phyloP scores from a whole-genome alignment of 1,140 invertebrate genomes.

The Cyrtorhinus lividipennis region DNA sequence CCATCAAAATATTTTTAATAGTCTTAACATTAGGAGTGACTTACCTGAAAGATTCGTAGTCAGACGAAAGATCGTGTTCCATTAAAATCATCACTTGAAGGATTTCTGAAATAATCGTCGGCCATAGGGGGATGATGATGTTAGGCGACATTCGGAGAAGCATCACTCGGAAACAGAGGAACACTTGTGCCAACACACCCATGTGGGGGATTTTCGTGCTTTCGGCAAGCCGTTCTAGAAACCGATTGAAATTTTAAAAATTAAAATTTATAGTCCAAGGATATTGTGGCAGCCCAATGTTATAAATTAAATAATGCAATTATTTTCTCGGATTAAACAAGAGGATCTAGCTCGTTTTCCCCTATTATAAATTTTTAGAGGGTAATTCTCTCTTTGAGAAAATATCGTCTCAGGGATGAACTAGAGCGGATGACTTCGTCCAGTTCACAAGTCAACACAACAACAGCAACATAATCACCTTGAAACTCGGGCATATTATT shows the following conservation, averaged over 20 bases:
- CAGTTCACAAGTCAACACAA: not conserved
- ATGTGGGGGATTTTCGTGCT: constrained; percentile 64
- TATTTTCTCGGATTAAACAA: too few species aligned
- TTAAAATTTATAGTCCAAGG: not conserved
- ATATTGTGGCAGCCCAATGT: too few species aligned
- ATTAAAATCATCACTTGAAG: constrained; percentile 83
- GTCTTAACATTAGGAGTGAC: not conserved
- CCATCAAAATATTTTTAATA: not conserved
- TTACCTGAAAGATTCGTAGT: constrained; percentile 67
- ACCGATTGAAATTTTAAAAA: not conserved
- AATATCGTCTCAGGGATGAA: too few species aligned
- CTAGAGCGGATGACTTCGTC: too few species aligned
- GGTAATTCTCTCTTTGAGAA: too few species aligned
- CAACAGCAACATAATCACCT: constrained; percentile 41
- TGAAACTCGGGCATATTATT: constrained; percentile 88
- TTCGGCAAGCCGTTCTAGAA: constrained; percentile 70
- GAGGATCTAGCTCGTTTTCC: too few species aligned
- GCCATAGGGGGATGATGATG: constrained; percentile 83
- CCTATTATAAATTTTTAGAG: too few species aligned
- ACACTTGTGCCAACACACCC: constrained; percentile 75
- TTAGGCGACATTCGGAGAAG: constrained; percentile 73
- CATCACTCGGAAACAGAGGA: constrained; percentile 80
- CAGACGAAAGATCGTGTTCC: constrained; percentile 68
- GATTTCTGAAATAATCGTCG: constrained; percentile 85
- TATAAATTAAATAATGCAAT: too few species aligned